Percentiles rank a stretch among this genome's conserved stretches.
phyloP scores from a whole-genome alignment of 2,113 vertebrate species.

The Pterocles gutturalis region DNA sequence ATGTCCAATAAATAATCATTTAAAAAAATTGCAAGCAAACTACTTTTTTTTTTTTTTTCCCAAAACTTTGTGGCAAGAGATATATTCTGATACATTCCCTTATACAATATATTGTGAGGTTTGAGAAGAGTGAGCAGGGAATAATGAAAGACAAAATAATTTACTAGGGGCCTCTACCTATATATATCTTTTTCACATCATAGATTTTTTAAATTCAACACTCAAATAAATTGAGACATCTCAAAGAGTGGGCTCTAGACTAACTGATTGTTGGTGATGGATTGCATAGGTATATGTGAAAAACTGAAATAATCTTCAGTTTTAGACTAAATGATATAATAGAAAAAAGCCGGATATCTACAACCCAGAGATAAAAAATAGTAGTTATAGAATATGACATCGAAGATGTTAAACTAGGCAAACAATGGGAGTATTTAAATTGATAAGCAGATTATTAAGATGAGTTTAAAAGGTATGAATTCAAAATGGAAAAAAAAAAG shows the following conservation, averaged over 20 bases:
- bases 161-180: background rate
- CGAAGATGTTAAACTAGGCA: background rate
- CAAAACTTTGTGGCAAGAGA: background rate
- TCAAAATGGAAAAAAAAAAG: background rate
- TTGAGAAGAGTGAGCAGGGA: background rate
- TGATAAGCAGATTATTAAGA: background rate
- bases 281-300: background rate
- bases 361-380: background rate
- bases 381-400: background rate
- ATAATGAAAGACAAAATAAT: background rate
- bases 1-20: background rate
- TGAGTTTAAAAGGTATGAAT: background rate
- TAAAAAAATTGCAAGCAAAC: background rate
- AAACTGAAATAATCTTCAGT: background rate
- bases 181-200: accelerated
- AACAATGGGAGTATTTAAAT: background rate
- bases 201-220: background rate
- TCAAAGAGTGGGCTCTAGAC: background rate
- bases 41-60: too few species aligned
- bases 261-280: background rate
- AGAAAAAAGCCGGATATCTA: background rate
- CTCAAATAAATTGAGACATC: background rate
- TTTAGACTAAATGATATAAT: background rate
- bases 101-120: background rate
- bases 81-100: background rate